These are phyloP conservation scores for Plectropomus leopardus DNA, from an alignment of 2,113 vertebrate genomes.

Conservation along the genomic window DNA sequence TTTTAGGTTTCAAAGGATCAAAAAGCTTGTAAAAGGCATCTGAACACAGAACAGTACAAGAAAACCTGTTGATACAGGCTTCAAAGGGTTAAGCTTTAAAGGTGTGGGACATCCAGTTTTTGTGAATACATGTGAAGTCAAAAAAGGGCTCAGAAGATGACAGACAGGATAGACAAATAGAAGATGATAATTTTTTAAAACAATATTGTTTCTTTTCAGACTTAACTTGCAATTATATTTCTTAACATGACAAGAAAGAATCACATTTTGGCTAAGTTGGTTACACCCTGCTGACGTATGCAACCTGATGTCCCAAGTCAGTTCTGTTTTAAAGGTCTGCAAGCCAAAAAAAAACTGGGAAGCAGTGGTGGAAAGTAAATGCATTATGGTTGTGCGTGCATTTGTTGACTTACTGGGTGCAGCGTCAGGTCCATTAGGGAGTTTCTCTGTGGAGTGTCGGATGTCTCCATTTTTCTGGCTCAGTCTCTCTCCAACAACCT, in stretches of 20 bases:
- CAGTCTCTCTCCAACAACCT: slow-evolving; percentile 79
- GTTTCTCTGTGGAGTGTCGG: slow-evolving; percentile 73
- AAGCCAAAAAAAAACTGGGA: not conserved
- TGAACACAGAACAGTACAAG: no score
- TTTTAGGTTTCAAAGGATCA: no score
- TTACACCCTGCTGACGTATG: not conserved
- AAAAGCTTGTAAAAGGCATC: no score
- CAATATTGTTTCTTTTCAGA: not conserved
- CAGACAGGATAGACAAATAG: not conserved
- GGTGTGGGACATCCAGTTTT: no score
- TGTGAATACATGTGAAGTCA: not conserved
- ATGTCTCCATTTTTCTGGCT: slow-evolving; percentile 79
- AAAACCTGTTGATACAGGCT: no score
- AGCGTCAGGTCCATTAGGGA: slow-evolving; percentile 47
- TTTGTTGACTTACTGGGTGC: slow-evolving; percentile 78
- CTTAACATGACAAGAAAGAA: not conserved
- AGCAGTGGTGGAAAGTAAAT: not conserved
- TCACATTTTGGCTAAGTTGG: not conserved
- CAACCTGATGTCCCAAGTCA: not conserved
- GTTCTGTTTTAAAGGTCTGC: not conserved
- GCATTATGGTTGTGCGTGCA: not conserved
- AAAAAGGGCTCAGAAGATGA: not conserved
- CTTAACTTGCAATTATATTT: not conserved
- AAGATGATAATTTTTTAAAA: not conserved
- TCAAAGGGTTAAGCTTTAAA: no score